These are phyloP conservation scores for Drosophila gunungcola DNA, from an alignment of 1,140 invertebrate genomes.

Conservation along the genomic window DNA sequence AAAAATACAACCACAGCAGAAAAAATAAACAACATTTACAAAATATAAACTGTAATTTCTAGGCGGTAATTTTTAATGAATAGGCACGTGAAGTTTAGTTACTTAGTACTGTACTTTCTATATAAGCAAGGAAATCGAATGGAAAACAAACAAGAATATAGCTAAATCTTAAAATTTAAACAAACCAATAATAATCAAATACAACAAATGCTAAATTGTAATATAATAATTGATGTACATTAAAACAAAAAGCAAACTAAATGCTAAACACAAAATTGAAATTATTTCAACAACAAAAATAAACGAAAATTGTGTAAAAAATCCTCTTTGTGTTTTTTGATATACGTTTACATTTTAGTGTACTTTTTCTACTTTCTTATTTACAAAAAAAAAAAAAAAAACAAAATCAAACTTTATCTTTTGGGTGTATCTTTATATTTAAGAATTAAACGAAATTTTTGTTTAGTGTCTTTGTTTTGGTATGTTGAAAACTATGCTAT, in stretches of 20 bases:
- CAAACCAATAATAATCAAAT: conserved; percentile 65
- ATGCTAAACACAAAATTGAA: conserved; percentile 50
- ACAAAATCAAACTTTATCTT: conserved; percentile 17
- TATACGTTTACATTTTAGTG: conserved; percentile 39
- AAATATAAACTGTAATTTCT: conserved; percentile 73
- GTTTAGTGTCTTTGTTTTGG: conserved; percentile 69
- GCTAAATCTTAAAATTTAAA: conserved; percentile 80
- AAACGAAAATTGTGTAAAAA: conserved; percentile 67
- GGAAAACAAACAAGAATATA: conserved; percentile 58
- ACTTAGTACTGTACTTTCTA: conserved; percentile 79
- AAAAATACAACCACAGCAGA: conserved; percentile 43
- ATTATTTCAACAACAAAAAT: conserved; percentile 69
- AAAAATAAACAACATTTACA: conserved; percentile 57
- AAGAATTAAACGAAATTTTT: conserved; percentile 47
- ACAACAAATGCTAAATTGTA: conserved; percentile 70
- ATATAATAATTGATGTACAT: conserved; percentile 76
- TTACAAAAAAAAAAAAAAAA: neutral
- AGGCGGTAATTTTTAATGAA: conserved; percentile 68
- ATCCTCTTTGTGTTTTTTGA: conserved; percentile 68
- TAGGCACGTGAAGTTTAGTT: conserved; percentile 77
- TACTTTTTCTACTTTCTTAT: conserved; percentile 19
- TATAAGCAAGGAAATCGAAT: conserved; percentile 47
- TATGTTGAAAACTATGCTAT: conserved; percentile 68
- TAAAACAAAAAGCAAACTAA: conserved; percentile 39
- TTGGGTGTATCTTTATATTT: conserved; percentile 44